These are phyloP conservation scores for Nasonovia ribisnigri DNA, from an alignment of 2,888 invertebrate genomes.

Conservation along the genomic window DNA sequence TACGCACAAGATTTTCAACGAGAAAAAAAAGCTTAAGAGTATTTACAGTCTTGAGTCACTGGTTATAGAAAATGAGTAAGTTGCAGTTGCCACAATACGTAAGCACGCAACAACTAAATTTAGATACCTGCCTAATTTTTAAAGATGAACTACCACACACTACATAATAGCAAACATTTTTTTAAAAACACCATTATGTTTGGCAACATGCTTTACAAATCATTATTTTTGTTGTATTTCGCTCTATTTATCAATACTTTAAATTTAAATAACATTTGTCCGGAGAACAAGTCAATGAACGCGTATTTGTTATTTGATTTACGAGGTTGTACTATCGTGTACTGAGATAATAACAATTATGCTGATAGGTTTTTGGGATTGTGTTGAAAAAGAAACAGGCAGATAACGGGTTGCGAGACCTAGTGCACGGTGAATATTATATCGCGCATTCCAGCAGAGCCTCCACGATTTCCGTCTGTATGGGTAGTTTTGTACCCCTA, in stretches of 20 bases:
- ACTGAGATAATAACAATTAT: background rate
- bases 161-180: background rate
- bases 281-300: background rate
- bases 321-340: background rate
- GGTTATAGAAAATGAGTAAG: slow-evolving; percentile 10
- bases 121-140: background rate
- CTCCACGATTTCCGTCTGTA: background rate
- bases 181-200: background rate
- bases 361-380: background rate
- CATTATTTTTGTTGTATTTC: background rate
- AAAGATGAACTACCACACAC: background rate
- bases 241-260: background rate
- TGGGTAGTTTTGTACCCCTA: background rate
- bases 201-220: background rate
- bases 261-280: background rate
- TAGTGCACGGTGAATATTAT: background rate
- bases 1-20: background rate
- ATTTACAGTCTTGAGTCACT: background rate
- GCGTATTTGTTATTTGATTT: background rate
- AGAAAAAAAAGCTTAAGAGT: background rate
- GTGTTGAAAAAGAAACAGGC: background rate
- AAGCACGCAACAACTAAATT: slow-evolving; percentile 7
- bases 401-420: slow-evolving; percentile 9
- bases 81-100: background rate
- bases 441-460: slow-evolving; percentile 7